These are phyloP conservation scores for Natrix natrix DNA, from an alignment of 2,797 vertebrate species.

Conservation along the genomic window DNA sequence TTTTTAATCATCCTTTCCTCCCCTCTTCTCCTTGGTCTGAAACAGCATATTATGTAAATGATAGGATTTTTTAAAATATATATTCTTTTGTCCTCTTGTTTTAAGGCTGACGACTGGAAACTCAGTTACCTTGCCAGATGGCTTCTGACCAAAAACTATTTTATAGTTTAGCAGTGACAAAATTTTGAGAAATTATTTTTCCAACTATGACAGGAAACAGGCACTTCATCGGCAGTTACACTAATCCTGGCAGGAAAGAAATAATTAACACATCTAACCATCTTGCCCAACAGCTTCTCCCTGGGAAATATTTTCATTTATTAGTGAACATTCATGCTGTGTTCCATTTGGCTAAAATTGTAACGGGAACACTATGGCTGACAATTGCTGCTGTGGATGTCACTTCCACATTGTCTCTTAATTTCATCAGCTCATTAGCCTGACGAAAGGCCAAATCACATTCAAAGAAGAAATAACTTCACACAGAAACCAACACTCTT, in stretches of 20 bases:
- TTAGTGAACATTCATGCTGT: background rate
- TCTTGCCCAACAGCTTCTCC: background rate
- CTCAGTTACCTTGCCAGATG: conserved; percentile 1
- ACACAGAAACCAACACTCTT: background rate
- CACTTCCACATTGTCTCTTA: background rate
- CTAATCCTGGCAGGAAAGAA: background rate
- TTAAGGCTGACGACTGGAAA: background rate
- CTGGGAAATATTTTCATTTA: conserved; percentile 1
- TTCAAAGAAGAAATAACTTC: background rate
- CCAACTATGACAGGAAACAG: background rate
- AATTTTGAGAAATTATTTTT: background rate
- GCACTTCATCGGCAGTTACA: background rate
- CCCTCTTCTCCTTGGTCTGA: background rate
- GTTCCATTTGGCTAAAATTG: background rate
- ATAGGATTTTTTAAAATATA: background rate
- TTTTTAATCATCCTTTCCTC: background rate
- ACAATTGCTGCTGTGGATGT: background rate
- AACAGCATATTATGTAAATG: conserved; percentile 6
- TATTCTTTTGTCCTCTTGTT: background rate
- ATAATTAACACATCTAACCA: conserved; percentile 8
- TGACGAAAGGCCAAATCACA: background rate
- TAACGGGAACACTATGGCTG: background rate
- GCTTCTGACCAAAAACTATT: conserved; percentile 8
- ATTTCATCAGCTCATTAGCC: background rate
- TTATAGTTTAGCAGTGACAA: background rate